phyloP scores from a whole-genome alignment of 2,797 vertebrate genomes.

The Salarias fasciatus region DNA sequence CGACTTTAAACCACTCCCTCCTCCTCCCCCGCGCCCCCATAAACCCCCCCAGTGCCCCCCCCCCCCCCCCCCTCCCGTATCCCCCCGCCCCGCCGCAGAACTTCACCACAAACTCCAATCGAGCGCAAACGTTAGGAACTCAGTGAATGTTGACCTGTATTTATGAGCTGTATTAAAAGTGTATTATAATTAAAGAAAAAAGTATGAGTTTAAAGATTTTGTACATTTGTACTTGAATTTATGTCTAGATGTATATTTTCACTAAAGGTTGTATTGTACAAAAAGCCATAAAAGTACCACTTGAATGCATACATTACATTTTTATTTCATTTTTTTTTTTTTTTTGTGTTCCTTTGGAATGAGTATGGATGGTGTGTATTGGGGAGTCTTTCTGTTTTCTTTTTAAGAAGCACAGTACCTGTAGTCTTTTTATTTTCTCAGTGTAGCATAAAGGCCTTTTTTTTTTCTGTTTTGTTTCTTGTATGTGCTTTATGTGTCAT shows the following conservation, averaged over 20 bases:
- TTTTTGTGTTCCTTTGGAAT: conserved; percentile 71
- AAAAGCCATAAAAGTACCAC: conserved; percentile 89
- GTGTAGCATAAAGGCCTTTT: conserved; percentile 78
- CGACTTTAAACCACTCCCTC: conserved; percentile 86
- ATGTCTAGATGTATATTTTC: conserved; percentile 92
- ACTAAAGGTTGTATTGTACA: conserved; percentile 92
- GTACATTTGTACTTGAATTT: conserved; percentile 96
- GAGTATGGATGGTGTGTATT: conserved; percentile 80
- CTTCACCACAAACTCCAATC: conserved; percentile 78
- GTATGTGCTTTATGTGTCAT: conserved; percentile 68
- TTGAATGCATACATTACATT: conserved; percentile 87
- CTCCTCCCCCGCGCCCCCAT: conserved; percentile 50
- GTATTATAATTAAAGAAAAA: conserved; percentile 89
- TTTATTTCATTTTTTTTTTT: conserved; percentile 58
- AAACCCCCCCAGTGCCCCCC: conserved; percentile 78
- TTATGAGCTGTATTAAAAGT: conserved; percentile 91
- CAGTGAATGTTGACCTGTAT: conserved; percentile 86
- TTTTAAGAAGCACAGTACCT: conserved; percentile 83
- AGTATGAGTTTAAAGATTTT: conserved; percentile 91
- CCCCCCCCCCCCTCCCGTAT: conserved; percentile 35
- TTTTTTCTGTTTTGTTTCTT: conserved; percentile 61
- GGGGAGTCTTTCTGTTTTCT: conserved; percentile 64
- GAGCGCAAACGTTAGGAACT: conserved; percentile 81
- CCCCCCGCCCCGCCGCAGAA: conserved; percentile 56
- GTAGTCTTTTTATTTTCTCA: conserved; percentile 75